Base-by-base conservation (phyloP, 2,888 invertebrate genomes). In the Microplitis deprimator region DNA sequence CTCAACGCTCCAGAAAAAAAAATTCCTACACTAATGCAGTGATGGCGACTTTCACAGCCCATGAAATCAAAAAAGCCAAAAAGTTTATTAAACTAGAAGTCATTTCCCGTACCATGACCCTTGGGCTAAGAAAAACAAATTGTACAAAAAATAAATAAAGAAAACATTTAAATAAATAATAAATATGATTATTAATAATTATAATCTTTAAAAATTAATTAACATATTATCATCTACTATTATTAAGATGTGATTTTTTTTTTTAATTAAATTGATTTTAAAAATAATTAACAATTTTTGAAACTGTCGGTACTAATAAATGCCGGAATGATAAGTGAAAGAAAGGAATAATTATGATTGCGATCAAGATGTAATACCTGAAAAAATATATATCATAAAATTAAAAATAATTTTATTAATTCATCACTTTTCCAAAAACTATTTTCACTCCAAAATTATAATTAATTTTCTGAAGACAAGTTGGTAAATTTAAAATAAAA, bases 291-390 rank as follows among this genome's bases (percentile, higher is more conserved):
- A 50, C 50, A 4, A 50, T 50, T 50, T 50, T 50, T 50, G 50
- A 13, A 13, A 50, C 8, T 13, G 50, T 50, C 13, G 50, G 50
- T 4, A 50, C 13, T 13, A 50, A 50, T 1, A 50, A 50, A 7
- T 50, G 50, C 50, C 50, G 50, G 13, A 50, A 13, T 60, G 68
- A 74, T 70, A 76, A 71, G 64, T 67, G 68, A 70, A 8, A 70
- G 71, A 69, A 59, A 59, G 70, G 68, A 40, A 8, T 29, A 59
- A 67, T 16, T 16, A 38, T 16, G 17, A 50, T 50, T 50, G n/a
- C 60, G 20, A 41, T 59, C 10, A 70, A 29, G 68, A 8, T 68
- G 68, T 40, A 29, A 50, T 50, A 50, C 50, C 50, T 50, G 50
- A 50, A 50, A 5, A 73, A 20, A 68, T 41, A 68, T 41, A 5